phyloP scores from a whole-genome alignment of 2,888 invertebrate genomes.

The Autographa gamma region DNA sequence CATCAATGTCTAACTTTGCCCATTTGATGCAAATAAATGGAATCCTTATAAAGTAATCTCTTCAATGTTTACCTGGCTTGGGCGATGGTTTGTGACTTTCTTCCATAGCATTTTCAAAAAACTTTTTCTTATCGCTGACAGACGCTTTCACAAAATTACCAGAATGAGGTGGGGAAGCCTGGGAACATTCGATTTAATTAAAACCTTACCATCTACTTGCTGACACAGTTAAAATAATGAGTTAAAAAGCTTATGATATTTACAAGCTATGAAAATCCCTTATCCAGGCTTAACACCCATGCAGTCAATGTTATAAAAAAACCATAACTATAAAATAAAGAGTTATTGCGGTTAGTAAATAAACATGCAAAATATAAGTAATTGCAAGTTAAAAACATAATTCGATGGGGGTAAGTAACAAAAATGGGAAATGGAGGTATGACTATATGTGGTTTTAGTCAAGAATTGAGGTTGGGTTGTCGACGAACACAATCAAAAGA shows the following conservation, averaged over 20 bases:
- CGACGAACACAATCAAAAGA: conserved; percentile 89
- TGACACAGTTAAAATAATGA: conserved; percentile 64
- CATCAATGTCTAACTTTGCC: background rate
- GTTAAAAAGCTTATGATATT: conserved; percentile 84
- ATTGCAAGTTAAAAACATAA: conserved; percentile 81
- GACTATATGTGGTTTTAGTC: conserved; percentile 77
- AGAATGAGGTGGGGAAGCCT: conserved; percentile 92
- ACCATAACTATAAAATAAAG: conserved; percentile 70
- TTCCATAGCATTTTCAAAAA: conserved; percentile 98
- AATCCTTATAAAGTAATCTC: background rate
- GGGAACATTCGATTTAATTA: conserved; percentile 62
- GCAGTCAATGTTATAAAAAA: conserved; percentile 79
- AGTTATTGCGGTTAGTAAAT: conserved; percentile 74
- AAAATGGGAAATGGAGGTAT: conserved; percentile 78
- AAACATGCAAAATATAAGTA: conserved; percentile 86
- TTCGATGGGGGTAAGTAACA: conserved; percentile 75
- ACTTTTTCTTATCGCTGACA: conserved; percentile 97
- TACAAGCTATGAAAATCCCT: conserved; percentile 83
- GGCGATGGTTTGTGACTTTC: conserved; percentile 95
- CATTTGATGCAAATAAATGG: background rate
- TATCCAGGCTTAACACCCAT: conserved; percentile 85
- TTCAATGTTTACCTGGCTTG: conserved; percentile 91
- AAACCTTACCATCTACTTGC: conserved; percentile 39
- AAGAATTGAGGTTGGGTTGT: conserved; percentile 74
- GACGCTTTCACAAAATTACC: conserved; percentile 94